Percentiles rank a stretch among this genome's conserved stretches.
Evolutionary conservation across 1,140 invertebrate genomes (phyloP).

Genomic region (Caerostris extrusa): DNA sequence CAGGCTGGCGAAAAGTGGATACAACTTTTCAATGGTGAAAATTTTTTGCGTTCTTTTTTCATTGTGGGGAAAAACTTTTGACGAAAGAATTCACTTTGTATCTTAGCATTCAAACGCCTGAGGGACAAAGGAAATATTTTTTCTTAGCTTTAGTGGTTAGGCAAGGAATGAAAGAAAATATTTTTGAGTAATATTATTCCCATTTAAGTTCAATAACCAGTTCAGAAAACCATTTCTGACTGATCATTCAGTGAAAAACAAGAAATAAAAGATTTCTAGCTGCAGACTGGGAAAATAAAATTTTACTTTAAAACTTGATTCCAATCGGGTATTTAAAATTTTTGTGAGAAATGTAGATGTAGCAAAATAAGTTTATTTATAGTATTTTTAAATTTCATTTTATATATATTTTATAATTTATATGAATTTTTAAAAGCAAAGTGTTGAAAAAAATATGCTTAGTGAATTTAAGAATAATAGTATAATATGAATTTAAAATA

Average conservation of each 20-base stretch:
- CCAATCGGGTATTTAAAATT: not conserved
- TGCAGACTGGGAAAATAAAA: not conserved
- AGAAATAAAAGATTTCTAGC: not conserved
- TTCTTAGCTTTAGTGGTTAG: not conserved
- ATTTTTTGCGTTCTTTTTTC: not conserved
- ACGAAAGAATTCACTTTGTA: slow-evolving; percentile 37
- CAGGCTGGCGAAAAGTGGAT: slow-evolving; percentile 3
- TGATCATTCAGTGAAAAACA: not conserved
- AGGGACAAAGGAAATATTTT: not conserved
- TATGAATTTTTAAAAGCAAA: too few relatives aligned
- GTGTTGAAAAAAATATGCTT: too few relatives aligned
- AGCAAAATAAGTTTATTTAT: not conserved
- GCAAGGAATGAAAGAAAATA: not conserved
- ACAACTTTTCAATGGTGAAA: slow-evolving; percentile 3
- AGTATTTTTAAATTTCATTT: not conserved
- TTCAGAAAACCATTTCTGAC: not conserved
- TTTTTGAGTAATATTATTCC: not conserved
- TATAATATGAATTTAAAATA: too few relatives aligned
- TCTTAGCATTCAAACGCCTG: not conserved
- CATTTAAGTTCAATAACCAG: slow-evolving; percentile 13
- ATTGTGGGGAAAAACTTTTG: not conserved
- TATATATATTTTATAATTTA: too few relatives aligned
- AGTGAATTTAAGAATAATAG: too few relatives aligned
- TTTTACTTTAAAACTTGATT: too few relatives aligned
- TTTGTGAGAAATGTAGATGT: not conserved